Base-by-base conservation (phyloP, 2,888 invertebrate genomes). In the Daptonema setosum region DNA sequence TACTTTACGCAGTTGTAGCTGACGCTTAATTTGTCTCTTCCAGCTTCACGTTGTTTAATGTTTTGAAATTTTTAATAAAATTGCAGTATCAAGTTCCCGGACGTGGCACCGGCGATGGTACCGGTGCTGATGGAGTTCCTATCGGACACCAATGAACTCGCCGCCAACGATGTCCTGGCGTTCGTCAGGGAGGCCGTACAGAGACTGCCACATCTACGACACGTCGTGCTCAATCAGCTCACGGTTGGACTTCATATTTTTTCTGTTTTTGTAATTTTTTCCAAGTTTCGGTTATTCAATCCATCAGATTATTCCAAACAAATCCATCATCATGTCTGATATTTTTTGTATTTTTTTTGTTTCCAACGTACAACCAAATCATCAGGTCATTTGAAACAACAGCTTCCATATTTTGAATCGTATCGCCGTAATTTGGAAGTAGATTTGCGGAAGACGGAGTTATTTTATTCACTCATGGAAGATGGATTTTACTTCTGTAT, bases 151-250 rank as follows among this genome's bases (percentile, higher is more conserved):
- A 83, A 83, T 70, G 73, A 74, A 58, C 75, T 83, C 56, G 93
- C 91, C 28, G 90, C 97, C 1, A 79, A 81, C 1, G 93, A 95
- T 75, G 93, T 97, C 20, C 77, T 97, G 60, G 80, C 88, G 57
- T 95, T 97, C 75, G 81, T 95, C 54, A 78, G 95, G 28, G 87
- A 93, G 72, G 93, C 93, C n/a, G 83, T 97, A 63, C 87, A 91
- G 70, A 81, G 85, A 70, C 88, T 88, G 75, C 82, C 85, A 29
- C 77, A 81, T 61, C 76, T 95, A 22, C 77, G 84, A 58, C 79
- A 81, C 1, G 76, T 84, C 0, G 85, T 97, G 61, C 82, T 91
- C 61, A 81, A 85, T n/a, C 64, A 67, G 20, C 63, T 68, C n/a
- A 61, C 63, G 59, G 66, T 66, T 41, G 28, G 51, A 11, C 11